phyloP scores from a whole-genome alignment of 1,140 invertebrate genomes.

The Rhynchophorus ferrugineus region DNA sequence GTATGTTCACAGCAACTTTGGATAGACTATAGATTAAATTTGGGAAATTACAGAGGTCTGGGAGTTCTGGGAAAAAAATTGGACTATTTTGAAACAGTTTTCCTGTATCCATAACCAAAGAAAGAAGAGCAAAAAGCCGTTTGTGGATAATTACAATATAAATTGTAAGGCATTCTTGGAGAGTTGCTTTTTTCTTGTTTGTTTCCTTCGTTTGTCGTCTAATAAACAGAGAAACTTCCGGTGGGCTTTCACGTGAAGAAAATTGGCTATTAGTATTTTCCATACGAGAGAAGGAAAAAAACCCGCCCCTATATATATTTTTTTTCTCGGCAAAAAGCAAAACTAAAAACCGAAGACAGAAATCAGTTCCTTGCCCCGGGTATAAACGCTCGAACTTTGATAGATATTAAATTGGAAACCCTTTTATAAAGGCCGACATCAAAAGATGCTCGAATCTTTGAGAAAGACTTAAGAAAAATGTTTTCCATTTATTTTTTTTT shows the following conservation, averaged over 20 bases:
- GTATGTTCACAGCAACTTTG: too few relatives aligned
- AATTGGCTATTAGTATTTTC: not conserved
- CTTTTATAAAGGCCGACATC: conserved; percentile 14
- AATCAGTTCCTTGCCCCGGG: conserved; percentile 1
- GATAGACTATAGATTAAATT: too few relatives aligned
- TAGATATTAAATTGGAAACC: conserved; percentile 25
- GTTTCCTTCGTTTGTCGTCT: too few relatives aligned
- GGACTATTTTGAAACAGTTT: too few relatives aligned
- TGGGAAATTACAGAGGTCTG: too few relatives aligned
- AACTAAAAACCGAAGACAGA: not conserved
- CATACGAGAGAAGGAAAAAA: not conserved
- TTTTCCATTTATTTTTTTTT: conserved; percentile 15
- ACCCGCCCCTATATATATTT: not conserved
- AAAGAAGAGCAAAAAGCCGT: too few relatives aligned
- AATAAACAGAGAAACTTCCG: not conserved
- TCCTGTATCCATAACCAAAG: too few relatives aligned
- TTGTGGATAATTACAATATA: too few relatives aligned
- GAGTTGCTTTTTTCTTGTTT: too few relatives aligned
- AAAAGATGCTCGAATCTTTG: conserved; percentile 16
- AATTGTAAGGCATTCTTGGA: too few relatives aligned
- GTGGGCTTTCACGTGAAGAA: not conserved
- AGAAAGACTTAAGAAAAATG: conserved; percentile 12
- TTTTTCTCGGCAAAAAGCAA: conserved; percentile 4
- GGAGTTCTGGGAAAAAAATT: too few relatives aligned
- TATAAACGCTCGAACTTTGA: conserved; percentile 19